Base-by-base conservation (phyloP, 2,888 invertebrate species). In the Dryococelus australis region DNA sequence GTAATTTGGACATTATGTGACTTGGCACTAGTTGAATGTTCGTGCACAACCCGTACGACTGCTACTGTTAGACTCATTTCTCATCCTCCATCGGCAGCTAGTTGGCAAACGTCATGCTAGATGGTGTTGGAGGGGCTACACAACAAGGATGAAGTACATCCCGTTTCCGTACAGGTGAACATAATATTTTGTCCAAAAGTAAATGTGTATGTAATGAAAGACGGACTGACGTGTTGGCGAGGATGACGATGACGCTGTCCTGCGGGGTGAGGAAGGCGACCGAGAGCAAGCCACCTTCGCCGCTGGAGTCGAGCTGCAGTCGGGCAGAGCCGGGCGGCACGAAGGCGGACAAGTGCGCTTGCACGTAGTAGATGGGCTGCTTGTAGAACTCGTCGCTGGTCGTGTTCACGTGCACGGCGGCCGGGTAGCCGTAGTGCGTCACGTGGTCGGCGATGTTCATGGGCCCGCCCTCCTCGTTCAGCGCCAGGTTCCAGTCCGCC, bases 371-470 rank as follows among this genome's bases (percentile, higher is more conserved):
- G 10, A 28, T 83, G 35, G 83, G 83, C 83, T 83, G 83, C 43
- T 83, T 83, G 83, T 83, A 85, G 43, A 43, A 85, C 51, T 85
- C 85, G 51, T 85, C 85, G 24, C 24, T 20, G n/a, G 51, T 85
- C 9, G 47, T n/a, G 51, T 85, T 85, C 12, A 47, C 85, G 51
- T 24, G 13, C 10, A 85, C n/a, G 27, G 85, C 43, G 12, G 85
- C 47, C 16, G 13, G 13, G 27, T 26, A 43, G 43, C 16, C 24
- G 65, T n/a, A 65, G n/a, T n/a, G n/a, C 24, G 65, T 98, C 0
- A 97, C 97, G 90, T 93, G 43, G n/a, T 84, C 35, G 16, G 35
- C 28, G n/a, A 35, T n/a, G 9, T 51, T 24, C 43, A 20, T 85
- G 27, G 85, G 85, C 13, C 85, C 85, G 6, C 85, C 85, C 27